Evolutionary conservation across 2,888 invertebrate genomes (phyloP).

Genomic region (Hypselothyrea guttata): DNA sequence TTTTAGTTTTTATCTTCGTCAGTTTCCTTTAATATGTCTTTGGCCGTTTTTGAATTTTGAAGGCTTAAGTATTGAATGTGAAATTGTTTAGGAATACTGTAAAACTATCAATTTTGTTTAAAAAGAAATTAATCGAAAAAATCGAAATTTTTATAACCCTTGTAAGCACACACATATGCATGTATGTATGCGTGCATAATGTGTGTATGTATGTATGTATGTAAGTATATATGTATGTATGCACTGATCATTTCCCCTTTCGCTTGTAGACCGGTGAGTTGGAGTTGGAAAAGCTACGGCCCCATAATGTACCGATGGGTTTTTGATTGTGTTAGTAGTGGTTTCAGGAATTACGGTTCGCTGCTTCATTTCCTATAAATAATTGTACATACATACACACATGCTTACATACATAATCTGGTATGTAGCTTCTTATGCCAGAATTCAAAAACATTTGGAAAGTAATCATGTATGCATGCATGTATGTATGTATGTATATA

Average conservation of each 20-base stretch:
- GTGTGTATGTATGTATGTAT: background rate
- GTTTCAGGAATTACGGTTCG: conserved; percentile 58
- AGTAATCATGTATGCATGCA: background rate
- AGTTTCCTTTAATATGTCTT: too few species aligned
- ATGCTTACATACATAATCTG: background rate
- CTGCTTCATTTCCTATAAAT: conserved; percentile 52
- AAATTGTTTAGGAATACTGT: too few species aligned
- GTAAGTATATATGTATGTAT: conserved; percentile 2
- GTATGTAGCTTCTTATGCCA: background rate
- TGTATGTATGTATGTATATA: background rate
- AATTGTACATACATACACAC: conserved; percentile 2
- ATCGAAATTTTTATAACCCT: too few species aligned
- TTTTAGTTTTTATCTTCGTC: too few species aligned
- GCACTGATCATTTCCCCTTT: too few species aligned
- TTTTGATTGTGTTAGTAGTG: conserved; percentile 47
- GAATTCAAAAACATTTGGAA: background rate
- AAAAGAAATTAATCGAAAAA: too few species aligned
- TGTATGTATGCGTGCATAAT: background rate
- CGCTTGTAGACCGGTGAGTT: background rate
- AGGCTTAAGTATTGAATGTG: too few species aligned
- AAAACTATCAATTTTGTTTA: too few species aligned
- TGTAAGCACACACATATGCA: too few species aligned
- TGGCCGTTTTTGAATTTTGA: too few species aligned
- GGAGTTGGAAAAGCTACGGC: conserved; percentile 10
- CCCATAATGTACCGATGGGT: conserved; percentile 43